These are phyloP conservation scores for Metaphire vulgaris DNA, from an alignment of 1,140 invertebrate genomes.

Conservation along the genomic window DNA sequence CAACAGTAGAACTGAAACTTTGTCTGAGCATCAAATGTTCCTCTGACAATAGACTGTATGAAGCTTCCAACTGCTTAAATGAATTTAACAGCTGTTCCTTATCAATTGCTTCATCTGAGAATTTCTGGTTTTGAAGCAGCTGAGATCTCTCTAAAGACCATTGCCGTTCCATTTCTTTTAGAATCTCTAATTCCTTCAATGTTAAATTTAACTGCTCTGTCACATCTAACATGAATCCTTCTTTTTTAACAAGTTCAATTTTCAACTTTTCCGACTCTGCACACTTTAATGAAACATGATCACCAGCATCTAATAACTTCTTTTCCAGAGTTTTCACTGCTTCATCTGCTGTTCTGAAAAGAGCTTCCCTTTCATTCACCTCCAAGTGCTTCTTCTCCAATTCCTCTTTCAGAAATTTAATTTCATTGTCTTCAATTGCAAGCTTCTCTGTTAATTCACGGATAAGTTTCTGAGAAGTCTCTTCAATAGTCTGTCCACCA, in stretches of 20 bases:
- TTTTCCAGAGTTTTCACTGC: neutral
- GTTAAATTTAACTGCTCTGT: constrained; percentile 24
- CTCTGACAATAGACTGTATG: constrained; percentile 20
- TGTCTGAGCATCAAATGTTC: neutral
- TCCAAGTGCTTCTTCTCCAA: constrained; percentile 55
- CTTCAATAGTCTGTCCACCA: too few relatives aligned
- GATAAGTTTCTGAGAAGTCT: too few relatives aligned
- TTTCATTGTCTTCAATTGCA: constrained; percentile 65
- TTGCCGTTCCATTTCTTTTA: too few relatives aligned
- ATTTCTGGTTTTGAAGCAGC: too few relatives aligned
- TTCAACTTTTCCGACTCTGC: constrained; percentile 35
- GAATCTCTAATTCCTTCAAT: constrained; percentile 9
- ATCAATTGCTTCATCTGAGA: neutral
- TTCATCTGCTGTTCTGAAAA: constrained; percentile 2
- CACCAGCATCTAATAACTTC: neutral
- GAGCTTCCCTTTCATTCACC: too few relatives aligned
- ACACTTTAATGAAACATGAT: neutral
- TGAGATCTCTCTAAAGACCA: too few relatives aligned
- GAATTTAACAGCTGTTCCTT: neutral
- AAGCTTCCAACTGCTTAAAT: neutral
- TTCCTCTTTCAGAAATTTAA: constrained; percentile 63
- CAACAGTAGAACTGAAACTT: neutral
- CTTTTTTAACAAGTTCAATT: constrained; percentile 30
- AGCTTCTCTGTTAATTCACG: too few relatives aligned
- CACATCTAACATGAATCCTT: constrained; percentile 18